phyloP scores from a whole-genome alignment of 2,113 vertebrate genomes.

The Coreoperca whiteheadi region DNA sequence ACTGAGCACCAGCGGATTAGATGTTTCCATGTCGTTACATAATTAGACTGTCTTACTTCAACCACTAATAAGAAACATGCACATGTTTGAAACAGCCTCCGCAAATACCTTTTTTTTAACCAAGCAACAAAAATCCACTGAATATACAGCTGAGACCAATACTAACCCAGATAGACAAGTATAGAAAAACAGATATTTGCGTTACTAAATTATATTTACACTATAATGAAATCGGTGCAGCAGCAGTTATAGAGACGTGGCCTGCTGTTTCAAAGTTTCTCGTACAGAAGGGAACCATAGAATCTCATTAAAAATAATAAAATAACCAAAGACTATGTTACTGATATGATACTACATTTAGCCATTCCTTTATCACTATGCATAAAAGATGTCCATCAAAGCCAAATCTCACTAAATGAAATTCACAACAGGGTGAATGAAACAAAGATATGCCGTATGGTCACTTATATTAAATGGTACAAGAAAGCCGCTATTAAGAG shows the following conservation, averaged over 20 bases:
- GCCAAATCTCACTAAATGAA: background rate
- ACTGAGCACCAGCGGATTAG: slow-evolving; percentile 51
- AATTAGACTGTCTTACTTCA: slow-evolving; percentile 19
- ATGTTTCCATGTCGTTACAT: slow-evolving; percentile 56
- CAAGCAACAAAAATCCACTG: background rate
- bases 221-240: background rate
- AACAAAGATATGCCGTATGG: background rate
- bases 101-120: background rate
- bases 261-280: background rate
- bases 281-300: background rate
- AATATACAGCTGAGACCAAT: background rate
- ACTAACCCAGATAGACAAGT: background rate
- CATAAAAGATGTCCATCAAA: background rate
- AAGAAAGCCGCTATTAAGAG: background rate
- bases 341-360: background rate
- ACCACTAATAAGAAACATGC: slow-evolving; percentile 14
- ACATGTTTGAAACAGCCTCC: background rate
- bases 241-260: background rate
- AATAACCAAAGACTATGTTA: background rate
- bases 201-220: background rate
- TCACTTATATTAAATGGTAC: too few species aligned
- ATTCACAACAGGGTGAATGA: background rate
- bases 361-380: background rate
- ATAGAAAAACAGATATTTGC: background rate
- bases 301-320: background rate